Conservation (phyloP, 1,140 invertebrate species). For the Apolygus lucorum region DNA sequence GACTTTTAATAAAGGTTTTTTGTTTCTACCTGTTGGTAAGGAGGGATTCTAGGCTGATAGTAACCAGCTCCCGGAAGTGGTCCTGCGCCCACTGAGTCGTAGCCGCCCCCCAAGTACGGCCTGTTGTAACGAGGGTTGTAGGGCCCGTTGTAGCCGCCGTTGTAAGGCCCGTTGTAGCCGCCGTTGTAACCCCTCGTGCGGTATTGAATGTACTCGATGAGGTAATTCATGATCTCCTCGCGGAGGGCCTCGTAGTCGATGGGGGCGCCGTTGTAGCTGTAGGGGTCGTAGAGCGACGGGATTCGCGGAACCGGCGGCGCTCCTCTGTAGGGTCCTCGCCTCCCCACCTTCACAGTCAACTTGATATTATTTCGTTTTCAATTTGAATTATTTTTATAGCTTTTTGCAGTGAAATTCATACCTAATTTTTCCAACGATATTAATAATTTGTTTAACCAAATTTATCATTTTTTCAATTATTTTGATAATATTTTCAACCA, state of each 20-base stretch:
- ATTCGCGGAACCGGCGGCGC: conserved; percentile 5
- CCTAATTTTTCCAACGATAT: too few species aligned
- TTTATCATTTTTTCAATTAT: too few species aligned
- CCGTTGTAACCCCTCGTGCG: conserved; percentile 19
- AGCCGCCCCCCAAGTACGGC: not conserved
- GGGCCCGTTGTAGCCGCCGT: not conserved
- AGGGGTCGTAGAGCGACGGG: conserved; percentile 39
- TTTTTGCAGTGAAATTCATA: too few species aligned
- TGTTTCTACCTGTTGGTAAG: conserved; percentile 37
- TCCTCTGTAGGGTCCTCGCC: conserved; percentile 13
- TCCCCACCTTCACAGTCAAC: too few species aligned
- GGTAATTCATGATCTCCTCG: conserved; percentile 35
- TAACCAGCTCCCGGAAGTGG: conserved; percentile 41
- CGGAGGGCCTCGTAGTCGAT: conserved; percentile 40
- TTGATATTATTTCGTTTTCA: too few species aligned
- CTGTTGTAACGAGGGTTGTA: conserved; percentile 5
- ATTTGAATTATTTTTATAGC: too few species aligned
- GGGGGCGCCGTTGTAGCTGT: conserved; percentile 40
- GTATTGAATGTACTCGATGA: conserved; percentile 33
- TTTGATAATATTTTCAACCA: too few species aligned
- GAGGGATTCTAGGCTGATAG: conserved; percentile 40
- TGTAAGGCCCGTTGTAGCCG: not conserved
- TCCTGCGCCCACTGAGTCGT: conserved; percentile 37
- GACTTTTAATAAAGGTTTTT: too few species aligned
- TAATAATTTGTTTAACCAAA: too few species aligned